Percentiles rank a stretch among this genome's conserved stretches.
These are phyloP conservation scores for Idaea biselata DNA, from an alignment of 2,888 invertebrate genomes.

Conservation along the genomic window DNA sequence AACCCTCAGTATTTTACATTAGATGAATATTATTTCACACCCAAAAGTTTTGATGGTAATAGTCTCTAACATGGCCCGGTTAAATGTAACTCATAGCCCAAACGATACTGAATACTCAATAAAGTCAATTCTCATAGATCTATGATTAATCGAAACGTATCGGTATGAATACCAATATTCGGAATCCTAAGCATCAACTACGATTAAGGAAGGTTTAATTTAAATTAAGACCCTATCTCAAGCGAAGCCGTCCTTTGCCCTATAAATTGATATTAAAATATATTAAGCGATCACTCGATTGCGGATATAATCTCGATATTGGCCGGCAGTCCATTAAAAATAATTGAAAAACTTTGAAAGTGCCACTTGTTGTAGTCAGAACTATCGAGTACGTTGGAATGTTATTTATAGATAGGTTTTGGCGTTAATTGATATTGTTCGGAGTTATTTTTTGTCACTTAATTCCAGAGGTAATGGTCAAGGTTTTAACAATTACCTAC, in stretches of 20 bases:
- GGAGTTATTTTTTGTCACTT: background rate
- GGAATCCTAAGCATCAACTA: slow-evolving; percentile 2
- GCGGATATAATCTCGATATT: slow-evolving; percentile 42
- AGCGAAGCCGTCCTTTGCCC: slow-evolving; percentile 25
- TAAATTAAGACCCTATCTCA: slow-evolving; percentile 37
- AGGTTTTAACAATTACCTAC: background rate
- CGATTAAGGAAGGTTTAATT: slow-evolving; percentile 12
- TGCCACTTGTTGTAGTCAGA: background rate
- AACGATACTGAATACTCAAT: background rate
- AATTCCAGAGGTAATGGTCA: background rate
- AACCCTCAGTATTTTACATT: background rate
- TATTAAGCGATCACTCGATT: slow-evolving; percentile 42
- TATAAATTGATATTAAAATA: slow-evolving; percentile 49
- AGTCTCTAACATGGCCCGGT: background rate
- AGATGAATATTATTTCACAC: background rate
- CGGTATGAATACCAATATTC: background rate
- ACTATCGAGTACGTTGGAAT: background rate
- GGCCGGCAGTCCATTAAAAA: slow-evolving; percentile 23
- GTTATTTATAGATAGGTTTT: background rate
- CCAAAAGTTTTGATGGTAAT: background rate
- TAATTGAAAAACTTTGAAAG: slow-evolving; percentile 12
- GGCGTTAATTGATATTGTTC: background rate
- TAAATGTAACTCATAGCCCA: background rate
- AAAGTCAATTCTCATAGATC: background rate
- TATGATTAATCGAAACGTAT: background rate